Evolutionary conservation across 2,113 vertebrate species (phyloP), one percentile per base, ranked within the genome.

Genomic region (Amia ocellicauda): DNA sequence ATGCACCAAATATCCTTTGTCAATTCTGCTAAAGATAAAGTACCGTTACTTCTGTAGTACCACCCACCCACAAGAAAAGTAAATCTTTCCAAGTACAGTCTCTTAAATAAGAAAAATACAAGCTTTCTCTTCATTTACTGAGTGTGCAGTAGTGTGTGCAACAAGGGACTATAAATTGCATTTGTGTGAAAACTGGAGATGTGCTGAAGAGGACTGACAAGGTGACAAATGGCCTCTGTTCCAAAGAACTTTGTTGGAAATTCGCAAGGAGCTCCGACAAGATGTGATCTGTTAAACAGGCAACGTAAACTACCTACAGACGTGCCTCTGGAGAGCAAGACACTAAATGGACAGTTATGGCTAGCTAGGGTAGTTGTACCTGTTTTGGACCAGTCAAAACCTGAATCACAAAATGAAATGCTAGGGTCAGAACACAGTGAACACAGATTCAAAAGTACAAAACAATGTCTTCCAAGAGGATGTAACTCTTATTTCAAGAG

Each of bases 341-440:
- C 60, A 78, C 78, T 79, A 80, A 84, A 83, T 72, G 80, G 76
- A 83, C 79, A 77, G 80, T 83, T 86, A 83, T 83, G 76, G 80
- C 86, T 77, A 75, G 74, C 72, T n/a, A n/a, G n/a, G n/a, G n/a
- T n/a, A n/a, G n/a, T n/a, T n/a, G n/a, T n/a, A n/a, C n/a, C n/a
- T n/a, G n/a, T n/a, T n/a, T n/a, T n/a, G n/a, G n/a, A n/a, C n/a
- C n/a, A n/a, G n/a, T n/a, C n/a, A n/a, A n/a, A n/a, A n/a, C n/a
- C n/a, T n/a, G n/a, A n/a, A n/a, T n/a, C n/a, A n/a, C n/a, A n/a
- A n/a, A n/a, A n/a, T n/a, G n/a, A n/a, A n/a, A n/a, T n/a, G n/a
- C n/a, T n/a, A n/a, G n/a, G n/a, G n/a, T n/a, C n/a, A n/a, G n/a
- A n/a, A n/a, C n/a, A n/a, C n/a, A n/a, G n/a, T n/a, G n/a, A n/a